phyloP scores from a whole-genome alignment of 2,113 vertebrate genomes.

The Xerus inauris region DNA sequence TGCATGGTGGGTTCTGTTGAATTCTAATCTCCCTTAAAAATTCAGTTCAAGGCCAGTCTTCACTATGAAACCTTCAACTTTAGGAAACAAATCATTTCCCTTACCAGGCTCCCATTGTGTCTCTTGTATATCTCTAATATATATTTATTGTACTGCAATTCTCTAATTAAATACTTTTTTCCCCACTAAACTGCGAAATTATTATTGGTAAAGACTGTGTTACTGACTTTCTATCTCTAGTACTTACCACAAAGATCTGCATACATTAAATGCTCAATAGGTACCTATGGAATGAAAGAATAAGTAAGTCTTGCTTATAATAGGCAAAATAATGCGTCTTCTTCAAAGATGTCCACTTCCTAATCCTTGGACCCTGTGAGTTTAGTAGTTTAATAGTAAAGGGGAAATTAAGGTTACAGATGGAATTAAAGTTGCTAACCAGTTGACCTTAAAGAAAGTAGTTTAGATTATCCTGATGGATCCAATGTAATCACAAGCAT shows the following conservation, averaged over 20 bases:
- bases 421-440: neutral
- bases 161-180: neutral
- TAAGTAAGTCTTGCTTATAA: neutral
- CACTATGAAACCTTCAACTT: neutral
- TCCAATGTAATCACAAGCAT: neutral
- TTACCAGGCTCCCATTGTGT: neutral
- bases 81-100: neutral
- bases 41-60: neutral
- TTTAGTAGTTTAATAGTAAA: neutral
- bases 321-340: neutral
- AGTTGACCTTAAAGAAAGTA: neutral
- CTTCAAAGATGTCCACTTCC: neutral
- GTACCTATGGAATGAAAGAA: neutral
- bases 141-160: neutral
- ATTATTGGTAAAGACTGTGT: neutral
- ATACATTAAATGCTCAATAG: neutral
- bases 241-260: neutral
- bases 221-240: neutral
- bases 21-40: neutral
- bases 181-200: neutral
- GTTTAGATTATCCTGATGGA: neutral
- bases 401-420: neutral
- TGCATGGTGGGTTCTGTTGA: neutral
- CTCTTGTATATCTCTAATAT: neutral
- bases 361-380: neutral